These are phyloP conservation scores for Acyrthosiphon pisum DNA, from an alignment of 1,140 invertebrate species.

Conservation along the genomic window DNA sequence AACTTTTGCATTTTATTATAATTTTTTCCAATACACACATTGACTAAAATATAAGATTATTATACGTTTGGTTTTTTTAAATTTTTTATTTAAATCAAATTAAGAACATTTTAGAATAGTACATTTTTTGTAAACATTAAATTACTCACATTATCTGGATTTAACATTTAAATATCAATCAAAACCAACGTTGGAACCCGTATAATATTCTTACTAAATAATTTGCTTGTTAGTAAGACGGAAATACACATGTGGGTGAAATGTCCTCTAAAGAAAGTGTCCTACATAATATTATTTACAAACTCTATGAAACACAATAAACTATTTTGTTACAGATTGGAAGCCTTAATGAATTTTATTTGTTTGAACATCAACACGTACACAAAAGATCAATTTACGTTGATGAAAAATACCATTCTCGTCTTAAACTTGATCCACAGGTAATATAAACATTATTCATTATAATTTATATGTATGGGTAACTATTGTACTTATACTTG, in stretches of 20 bases:
- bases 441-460: neutral
- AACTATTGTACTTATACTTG: neutral
- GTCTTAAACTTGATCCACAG: slow-evolving; percentile 44
- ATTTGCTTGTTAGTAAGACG: neutral
- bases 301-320: neutral
- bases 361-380: slow-evolving; percentile 47
- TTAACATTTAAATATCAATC: neutral
- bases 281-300: neutral
- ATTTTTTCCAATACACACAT: neutral
- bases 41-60: neutral
- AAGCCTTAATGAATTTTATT: slow-evolving; percentile 33
- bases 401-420: slow-evolving; percentile 40
- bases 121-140: neutral
- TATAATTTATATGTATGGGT: neutral
- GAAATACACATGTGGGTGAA: neutral
- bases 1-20: neutral
- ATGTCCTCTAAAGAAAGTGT: neutral
- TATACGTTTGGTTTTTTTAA: neutral
- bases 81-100: neutral
- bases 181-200: neutral
- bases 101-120: neutral
- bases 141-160: neutral
- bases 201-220: neutral
- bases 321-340: slow-evolving; percentile 31
- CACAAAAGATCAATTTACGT: slow-evolving; percentile 36